Percentiles rank a stretch among this genome's conserved stretches.
phyloP scores from a whole-genome alignment of 2,888 invertebrate species.

The Coelogynopora nodosa region DNA sequence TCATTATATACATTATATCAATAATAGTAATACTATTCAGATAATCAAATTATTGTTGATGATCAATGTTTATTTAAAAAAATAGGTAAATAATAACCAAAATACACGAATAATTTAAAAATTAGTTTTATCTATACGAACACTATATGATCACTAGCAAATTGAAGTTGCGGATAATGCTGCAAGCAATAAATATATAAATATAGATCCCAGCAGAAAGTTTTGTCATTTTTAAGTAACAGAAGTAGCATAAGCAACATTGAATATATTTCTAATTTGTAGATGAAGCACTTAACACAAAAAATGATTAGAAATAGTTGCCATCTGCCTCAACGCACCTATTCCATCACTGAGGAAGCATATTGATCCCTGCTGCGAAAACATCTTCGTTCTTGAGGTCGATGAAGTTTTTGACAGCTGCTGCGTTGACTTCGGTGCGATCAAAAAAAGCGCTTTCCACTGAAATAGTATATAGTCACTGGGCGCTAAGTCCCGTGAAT shows the following conservation, averaged over 20 bases:
- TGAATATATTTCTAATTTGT: neutral
- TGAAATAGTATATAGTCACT: neutral
- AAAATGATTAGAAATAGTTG: neutral
- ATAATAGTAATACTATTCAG: too few species aligned
- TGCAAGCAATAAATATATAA: neutral
- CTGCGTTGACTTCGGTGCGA: neutral
- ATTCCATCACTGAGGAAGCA: neutral
- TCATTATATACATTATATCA: too few species aligned
- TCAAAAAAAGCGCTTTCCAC: neutral
- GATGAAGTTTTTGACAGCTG: neutral
- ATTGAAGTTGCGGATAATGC: too few species aligned
- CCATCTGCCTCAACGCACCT: neutral
- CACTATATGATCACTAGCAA: too few species aligned
- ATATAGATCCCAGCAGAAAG: neutral
- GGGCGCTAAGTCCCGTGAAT: neutral
- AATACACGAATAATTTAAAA: too few species aligned
- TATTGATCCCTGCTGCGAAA: neutral
- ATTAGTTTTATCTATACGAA: too few species aligned
- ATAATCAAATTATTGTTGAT: too few species aligned
- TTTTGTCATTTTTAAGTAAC: neutral
- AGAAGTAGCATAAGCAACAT: neutral
- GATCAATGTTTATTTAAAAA: too few species aligned
- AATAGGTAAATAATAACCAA: too few species aligned
- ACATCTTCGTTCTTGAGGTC: neutral
- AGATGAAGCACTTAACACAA: neutral